These are phyloP conservation scores for Drosophila gunungcola DNA, from an alignment of 1,140 invertebrate genomes.

Conservation along the genomic window DNA sequence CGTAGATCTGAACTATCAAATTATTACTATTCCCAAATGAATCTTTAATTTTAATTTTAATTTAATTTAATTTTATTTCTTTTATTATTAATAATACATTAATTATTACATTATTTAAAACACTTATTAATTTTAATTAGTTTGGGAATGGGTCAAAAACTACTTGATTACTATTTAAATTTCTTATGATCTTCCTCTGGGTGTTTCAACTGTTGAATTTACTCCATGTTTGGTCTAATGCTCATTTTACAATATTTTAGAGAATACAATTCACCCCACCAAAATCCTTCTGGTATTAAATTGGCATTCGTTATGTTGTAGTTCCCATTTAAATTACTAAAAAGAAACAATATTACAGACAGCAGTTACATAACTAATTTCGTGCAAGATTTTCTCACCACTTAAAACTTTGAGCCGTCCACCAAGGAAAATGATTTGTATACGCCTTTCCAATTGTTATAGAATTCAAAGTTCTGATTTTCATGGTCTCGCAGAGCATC, in stretches of 20 bases:
- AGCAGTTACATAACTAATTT: background rate
- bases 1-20: too few relatives aligned
- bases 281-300: background rate
- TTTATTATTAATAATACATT: too few relatives aligned
- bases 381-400: background rate
- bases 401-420: background rate
- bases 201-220: too few relatives aligned
- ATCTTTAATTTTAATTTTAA: too few relatives aligned
- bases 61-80: too few relatives aligned
- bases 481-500: slow-evolving; percentile 12
- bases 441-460: background rate
- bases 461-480: background rate
- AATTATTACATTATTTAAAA: too few relatives aligned
- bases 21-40: too few relatives aligned
- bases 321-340: background rate
- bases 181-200: too few relatives aligned
- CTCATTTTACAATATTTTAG: background rate
- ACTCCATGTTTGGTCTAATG: background rate
- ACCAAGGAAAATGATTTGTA: background rate
- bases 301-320: background rate
- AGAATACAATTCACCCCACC: background rate
- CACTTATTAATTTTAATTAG: too few relatives aligned
- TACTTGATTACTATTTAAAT: too few relatives aligned
- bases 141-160: too few relatives aligned
- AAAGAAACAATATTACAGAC: background rate